Conservation (phyloP, 2,888 invertebrate species). For the Empis stercorea region DNA sequence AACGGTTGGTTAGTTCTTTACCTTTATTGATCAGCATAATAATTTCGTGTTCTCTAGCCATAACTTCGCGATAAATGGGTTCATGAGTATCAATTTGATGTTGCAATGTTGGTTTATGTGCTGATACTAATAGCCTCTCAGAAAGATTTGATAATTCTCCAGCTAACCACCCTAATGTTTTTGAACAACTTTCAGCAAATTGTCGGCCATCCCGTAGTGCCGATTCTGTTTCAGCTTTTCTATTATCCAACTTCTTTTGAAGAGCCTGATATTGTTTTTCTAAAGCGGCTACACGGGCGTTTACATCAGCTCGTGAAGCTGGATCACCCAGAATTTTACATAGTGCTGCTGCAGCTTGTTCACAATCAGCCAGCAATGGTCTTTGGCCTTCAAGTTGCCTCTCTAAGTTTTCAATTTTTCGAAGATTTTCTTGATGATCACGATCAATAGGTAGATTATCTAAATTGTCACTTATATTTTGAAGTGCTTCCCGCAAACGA, state of each 20-base stretch:
- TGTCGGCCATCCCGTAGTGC: constrained; percentile 77
- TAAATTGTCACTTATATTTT: constrained; percentile 73
- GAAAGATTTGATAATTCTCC: constrained; percentile 64
- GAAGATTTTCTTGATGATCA: constrained; percentile 74
- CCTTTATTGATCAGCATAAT: constrained; percentile 90
- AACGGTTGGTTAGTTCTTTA: constrained; percentile 46
- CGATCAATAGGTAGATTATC: constrained; percentile 69
- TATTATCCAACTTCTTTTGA: constrained; percentile 78
- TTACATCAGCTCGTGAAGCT: constrained; percentile 80
- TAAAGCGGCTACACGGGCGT: constrained; percentile 73
- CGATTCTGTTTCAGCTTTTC: constrained; percentile 82
- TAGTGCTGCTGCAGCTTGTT: constrained; percentile 78
- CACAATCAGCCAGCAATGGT: constrained; percentile 74
- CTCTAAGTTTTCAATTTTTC: constrained; percentile 78
- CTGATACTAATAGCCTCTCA: constrained; percentile 72
- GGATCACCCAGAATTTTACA: constrained; percentile 81
- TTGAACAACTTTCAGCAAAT: constrained; percentile 77
- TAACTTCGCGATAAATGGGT: constrained; percentile 77
- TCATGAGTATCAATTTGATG: constrained; percentile 82
- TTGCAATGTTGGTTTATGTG: constrained; percentile 66
- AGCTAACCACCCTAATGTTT: constrained; percentile 80
- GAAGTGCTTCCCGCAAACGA: constrained; percentile 72
- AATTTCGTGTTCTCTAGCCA: constrained; percentile 82
- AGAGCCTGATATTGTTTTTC: constrained; percentile 77
- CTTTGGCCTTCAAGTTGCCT: constrained; percentile 80